Base-by-base conservation (phyloP, 2,113 vertebrate genomes). In the Steatornis caripensis region DNA sequence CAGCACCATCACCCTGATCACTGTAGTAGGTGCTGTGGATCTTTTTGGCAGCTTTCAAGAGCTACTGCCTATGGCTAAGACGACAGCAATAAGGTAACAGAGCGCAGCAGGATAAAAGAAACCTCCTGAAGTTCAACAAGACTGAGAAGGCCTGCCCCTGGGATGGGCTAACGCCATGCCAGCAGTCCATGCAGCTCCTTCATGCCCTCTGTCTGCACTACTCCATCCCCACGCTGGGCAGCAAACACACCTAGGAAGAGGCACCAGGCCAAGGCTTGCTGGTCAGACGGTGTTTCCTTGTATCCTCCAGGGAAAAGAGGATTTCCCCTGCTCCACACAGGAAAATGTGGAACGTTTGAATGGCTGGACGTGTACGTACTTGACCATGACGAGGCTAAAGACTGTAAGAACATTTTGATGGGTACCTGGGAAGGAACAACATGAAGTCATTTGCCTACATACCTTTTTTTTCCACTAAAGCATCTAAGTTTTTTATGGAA, bases 131-230 rank as follows among this genome's bases (percentile, higher is more conserved):
- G 9, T 37, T 57, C n/a, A 43, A 20, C 5, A 62, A 72, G 43
- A 43, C 20, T 51, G 21, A 46, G 66, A 46, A 71, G 41, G 45
- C 80, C 84, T 71, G 41, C 16, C 24, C 30, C 30, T 71, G 41
- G 29, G 8, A 19, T 41, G 26, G n/a, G 17, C 34, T 24, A 61
- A 41, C 8, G 22, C 34, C 10, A 13, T 0, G 0, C 9, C 32
- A 66, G 29, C 34, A 32, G 23, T 14, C 26, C 34, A 3, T 2
- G 5, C 30, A 41, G 29, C 12, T 53, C 23, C 71, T 39, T 43
- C 1, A 15, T 32, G 15, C 29, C 23, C 19, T 20, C 18, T 66
- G 36, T 39, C 49, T 30, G 0, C 20, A 5, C 34, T 3, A 9
- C 18, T 29, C 37, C 41, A 39, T 24, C 11, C 41, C 34, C 9